phyloP scores from a whole-genome alignment of 2,113 vertebrate genomes.

The Nycticryphes semicollaris region DNA sequence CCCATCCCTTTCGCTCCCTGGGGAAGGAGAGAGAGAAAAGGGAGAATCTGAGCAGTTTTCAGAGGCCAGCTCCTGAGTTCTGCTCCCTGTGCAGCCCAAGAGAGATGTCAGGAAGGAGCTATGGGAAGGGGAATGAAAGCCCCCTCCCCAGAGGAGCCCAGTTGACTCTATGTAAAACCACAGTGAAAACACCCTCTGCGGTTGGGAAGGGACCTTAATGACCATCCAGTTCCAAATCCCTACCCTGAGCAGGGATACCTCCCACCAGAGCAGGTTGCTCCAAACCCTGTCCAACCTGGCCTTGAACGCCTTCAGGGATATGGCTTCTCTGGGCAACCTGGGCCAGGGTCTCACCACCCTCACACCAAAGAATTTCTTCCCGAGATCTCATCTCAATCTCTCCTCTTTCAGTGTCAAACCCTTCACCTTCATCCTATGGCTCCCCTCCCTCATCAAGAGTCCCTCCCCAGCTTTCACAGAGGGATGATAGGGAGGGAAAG shows the following conservation, averaged over 20 bases:
- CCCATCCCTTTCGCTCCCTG: accelerated
- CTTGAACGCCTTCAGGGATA: neutral
- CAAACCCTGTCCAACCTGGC: neutral
- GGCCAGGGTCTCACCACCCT: neutral
- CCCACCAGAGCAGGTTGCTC: neutral
- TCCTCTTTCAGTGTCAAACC: neutral
- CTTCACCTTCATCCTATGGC: neutral
- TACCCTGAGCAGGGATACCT: neutral
- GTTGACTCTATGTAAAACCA: neutral
- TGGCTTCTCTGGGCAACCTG: neutral
- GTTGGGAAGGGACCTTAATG: neutral
- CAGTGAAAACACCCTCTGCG: accelerated
- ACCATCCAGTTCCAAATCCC: neutral
- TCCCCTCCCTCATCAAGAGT: neutral
- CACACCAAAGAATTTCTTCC: neutral
- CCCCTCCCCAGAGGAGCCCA: too few species aligned
- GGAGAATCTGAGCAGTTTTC: neutral
- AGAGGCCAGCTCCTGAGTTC: neutral
- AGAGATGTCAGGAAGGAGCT: neutral
- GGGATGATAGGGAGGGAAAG: neutral
- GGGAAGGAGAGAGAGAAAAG: neutral
- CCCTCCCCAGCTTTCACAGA: neutral
- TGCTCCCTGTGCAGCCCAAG: accelerated
- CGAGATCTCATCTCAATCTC: neutral
- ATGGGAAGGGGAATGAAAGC: neutral